phyloP scores from a whole-genome alignment of 2,113 vertebrate genomes.

The Hyla sarda region DNA sequence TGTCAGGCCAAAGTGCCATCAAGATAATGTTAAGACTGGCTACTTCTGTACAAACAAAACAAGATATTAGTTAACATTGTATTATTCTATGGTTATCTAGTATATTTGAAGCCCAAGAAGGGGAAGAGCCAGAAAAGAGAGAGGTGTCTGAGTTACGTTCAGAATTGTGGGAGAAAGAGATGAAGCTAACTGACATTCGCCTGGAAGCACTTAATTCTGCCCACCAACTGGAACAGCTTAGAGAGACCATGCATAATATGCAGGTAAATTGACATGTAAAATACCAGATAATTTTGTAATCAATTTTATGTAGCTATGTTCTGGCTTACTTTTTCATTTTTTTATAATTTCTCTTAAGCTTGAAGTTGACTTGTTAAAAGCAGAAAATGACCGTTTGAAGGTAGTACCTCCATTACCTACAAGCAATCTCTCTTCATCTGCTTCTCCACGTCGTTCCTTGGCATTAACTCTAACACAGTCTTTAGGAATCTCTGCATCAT shows the following conservation, averaged over 20 bases:
- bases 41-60: not conserved
- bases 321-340: not conserved
- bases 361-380: conserved; percentile 92
- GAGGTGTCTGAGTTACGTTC: conserved; percentile 90
- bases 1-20: too few species aligned
- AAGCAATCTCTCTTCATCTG: conserved; percentile 75
- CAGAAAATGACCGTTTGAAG: conserved; percentile 92
- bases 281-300: not conserved
- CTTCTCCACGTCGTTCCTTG: conserved; percentile 82
- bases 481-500: conserved; percentile 80
- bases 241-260: conserved; percentile 96
- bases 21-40: too few species aligned
- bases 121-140: conserved; percentile 84
- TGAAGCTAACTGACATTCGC: conserved; percentile 93
- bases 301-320: not conserved
- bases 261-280: conserved; percentile 75
- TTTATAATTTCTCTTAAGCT: conserved; percentile 69
- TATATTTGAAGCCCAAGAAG: conserved; percentile 80
- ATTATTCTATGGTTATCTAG: conserved; percentile 63
- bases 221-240: conserved; percentile 92
- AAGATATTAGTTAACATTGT: not conserved
- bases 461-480: conserved; percentile 86
- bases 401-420: conserved; percentile 78
- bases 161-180: conserved; percentile 94
- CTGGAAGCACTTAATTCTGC: conserved; percentile 93